Evolutionary conservation across 2,113 vertebrate species (phyloP), one percentile per base, ranked within the genome.

Genomic region (Oryzias curvinotus): DNA sequence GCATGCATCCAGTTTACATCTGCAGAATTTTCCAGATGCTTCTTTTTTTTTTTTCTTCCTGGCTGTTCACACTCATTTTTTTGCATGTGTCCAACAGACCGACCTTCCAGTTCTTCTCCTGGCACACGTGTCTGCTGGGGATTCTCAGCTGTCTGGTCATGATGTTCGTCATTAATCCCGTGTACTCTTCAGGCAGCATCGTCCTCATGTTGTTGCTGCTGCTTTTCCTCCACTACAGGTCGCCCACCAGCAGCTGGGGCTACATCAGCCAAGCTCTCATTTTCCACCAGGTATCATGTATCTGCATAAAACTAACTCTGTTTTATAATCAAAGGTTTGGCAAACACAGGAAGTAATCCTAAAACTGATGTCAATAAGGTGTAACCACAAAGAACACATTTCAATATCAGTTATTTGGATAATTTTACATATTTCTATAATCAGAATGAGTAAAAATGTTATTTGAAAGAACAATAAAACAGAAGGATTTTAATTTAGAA

Each of bases 181-280:
- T 92, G 17, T 94, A 94, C 5, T 95, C 94, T 0, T 94, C 94
- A 0, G 93, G 90, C 74, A 94, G 94, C 68, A 91, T 96, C 6
- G 92, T 93, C 41, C 83, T 95, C 54, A 88, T 96, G 68, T 80
- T 94, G 2, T 72, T 95, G 50, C 89, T 96, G 10, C 91, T 94
- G 15, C 92, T 94, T 2, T 90, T 95, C 79, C 93, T 96, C 57
- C 94, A 95, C 3, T 95, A 92, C 30, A 86, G 94, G 44, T 92
- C 92, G 0, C 92, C 93, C 68, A 94, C 93, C 78, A 95, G 93
- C 87, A 95, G 94, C 80, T 96, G 95, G 95, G 95, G 95, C 75
- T 96, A 95, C 18, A 93, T 96, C 83, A 95, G 94, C 90, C 95
- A 95, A 82, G 95, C 95, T 21, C 89, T 95, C 77, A 95, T 96